phyloP scores from a whole-genome alignment of 1,140 invertebrate genomes.

The Drosophila ananassae region DNA sequence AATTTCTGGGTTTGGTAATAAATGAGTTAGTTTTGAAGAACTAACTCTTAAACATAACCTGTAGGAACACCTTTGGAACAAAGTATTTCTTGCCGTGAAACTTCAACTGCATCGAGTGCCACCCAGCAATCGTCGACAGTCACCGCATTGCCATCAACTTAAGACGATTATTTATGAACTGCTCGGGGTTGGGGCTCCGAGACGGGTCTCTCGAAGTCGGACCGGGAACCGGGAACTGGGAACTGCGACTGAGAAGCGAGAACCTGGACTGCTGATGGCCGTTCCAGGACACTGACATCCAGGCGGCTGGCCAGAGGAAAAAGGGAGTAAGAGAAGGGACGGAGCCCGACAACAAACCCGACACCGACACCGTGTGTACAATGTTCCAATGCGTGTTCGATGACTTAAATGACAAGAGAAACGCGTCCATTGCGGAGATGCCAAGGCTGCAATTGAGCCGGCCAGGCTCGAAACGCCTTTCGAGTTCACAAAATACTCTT shows the following conservation, averaged over 20 bases:
- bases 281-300: constrained; percentile 75
- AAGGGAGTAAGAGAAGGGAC: constrained; percentile 3
- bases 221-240: not conserved
- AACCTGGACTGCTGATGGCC: constrained; percentile 46
- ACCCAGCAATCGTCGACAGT: constrained; percentile 59
- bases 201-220: not conserved
- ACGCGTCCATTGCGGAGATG: constrained; percentile 48
- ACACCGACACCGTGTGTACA: constrained; percentile 67
- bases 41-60: too few relatives aligned
- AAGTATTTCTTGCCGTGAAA: constrained; percentile 33
- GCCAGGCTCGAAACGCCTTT: constrained; percentile 22
- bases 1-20: too few relatives aligned
- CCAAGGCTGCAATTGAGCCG: constrained; percentile 38
- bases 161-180: constrained; percentile 84
- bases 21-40: too few relatives aligned
- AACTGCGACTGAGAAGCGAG: constrained; percentile 16
- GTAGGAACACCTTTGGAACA: not conserved
- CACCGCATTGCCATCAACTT: constrained; percentile 75
- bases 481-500: constrained; percentile 76
- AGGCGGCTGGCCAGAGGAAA: constrained; percentile 10
- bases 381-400: constrained; percentile 84
- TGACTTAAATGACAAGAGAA: constrained; percentile 80
- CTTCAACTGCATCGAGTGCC: constrained; percentile 47
- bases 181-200: constrained; percentile 32
- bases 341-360: constrained; percentile 35